These are phyloP conservation scores for Strix aluco DNA, from an alignment of 2,113 vertebrate species.

Conservation along the genomic window DNA sequence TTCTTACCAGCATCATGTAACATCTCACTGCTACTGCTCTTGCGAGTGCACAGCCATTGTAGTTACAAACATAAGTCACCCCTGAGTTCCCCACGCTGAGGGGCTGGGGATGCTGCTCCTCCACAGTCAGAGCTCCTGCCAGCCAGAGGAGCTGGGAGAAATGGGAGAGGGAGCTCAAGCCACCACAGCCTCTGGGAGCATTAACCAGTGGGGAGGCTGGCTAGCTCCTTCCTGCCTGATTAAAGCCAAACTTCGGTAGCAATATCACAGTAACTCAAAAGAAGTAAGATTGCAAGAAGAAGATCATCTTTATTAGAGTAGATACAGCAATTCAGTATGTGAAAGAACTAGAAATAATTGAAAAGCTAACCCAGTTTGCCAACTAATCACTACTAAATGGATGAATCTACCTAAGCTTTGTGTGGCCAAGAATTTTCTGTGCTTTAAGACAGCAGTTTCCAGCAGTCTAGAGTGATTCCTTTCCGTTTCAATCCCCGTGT, in stretches of 20 bases:
- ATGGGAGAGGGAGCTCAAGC: background rate
- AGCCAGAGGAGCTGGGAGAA: background rate
- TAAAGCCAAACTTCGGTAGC: background rate
- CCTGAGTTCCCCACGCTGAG: rapidly evolving
- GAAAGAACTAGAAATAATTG: background rate
- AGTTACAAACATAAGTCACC: background rate
- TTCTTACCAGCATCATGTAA: background rate
- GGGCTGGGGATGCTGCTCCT: background rate
- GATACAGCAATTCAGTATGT: background rate
- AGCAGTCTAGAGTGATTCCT: background rate
- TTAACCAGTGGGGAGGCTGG: background rate
- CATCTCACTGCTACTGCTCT: background rate
- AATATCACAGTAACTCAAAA: background rate
- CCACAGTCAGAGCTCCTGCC: background rate
- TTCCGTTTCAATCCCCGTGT: background rate
- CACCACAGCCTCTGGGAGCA: background rate
- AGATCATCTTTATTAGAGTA: slow-evolving; percentile 61
- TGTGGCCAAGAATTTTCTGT: background rate
- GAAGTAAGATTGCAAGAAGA: background rate
- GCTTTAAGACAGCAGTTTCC: background rate
- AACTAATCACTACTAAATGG: background rate
- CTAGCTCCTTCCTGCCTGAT: background rate
- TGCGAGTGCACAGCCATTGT: rapidly evolving
- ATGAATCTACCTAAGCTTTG: background rate
- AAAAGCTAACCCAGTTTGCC: background rate